phyloP scores from a whole-genome alignment of 2,797 vertebrate species.

The Chelon auratus region DNA sequence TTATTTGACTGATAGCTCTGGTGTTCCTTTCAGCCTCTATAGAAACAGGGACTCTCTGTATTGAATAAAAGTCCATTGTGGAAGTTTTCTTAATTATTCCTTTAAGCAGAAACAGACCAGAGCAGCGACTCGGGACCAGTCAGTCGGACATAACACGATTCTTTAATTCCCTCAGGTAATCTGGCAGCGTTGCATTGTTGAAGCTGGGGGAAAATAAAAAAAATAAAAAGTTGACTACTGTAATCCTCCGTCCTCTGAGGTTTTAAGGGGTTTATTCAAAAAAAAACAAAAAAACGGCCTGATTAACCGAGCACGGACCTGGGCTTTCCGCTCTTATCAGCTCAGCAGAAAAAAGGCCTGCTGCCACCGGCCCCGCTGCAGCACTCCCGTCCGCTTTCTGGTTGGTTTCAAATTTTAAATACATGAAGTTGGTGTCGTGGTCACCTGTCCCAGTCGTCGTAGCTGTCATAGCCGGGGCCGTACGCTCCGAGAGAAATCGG shows the following conservation, averaged over 20 bases:
- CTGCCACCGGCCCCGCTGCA: not conserved
- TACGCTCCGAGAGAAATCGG: slow-evolving; percentile 67
- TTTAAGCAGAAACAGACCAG: slow-evolving; percentile 42
- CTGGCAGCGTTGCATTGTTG: slow-evolving; percentile 60
- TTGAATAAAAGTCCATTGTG: slow-evolving; percentile 43
- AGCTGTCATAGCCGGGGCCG: slow-evolving; percentile 48
- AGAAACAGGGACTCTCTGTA: slow-evolving; percentile 6
- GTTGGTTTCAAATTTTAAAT: slow-evolving; percentile 16
- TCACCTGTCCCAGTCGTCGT: slow-evolving; percentile 59
- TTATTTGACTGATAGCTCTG: not conserved
- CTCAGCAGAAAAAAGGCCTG: slow-evolving; percentile 41
- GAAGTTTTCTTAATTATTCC: slow-evolving; percentile 64
- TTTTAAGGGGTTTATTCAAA: slow-evolving; percentile 59
- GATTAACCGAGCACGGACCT: slow-evolving; percentile 45
- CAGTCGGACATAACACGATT: slow-evolving; percentile 46
- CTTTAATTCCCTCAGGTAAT: slow-evolving; percentile 71
- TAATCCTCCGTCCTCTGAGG: slow-evolving; percentile 59
- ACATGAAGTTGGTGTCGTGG: slow-evolving; percentile 48
- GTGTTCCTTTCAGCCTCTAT: slow-evolving; percentile 2
- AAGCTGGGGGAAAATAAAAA: slow-evolving; percentile 16
- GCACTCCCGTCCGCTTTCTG: slow-evolving; percentile 23
- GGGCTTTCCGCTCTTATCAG: slow-evolving; percentile 55
- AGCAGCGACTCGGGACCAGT: slow-evolving; percentile 53
- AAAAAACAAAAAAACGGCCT: slow-evolving; percentile 29
- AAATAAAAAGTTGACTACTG: slow-evolving; percentile 55